Evolutionary conservation across 2,113 vertebrate genomes (phyloP).

Genomic region (Lagopus muta): DNA sequence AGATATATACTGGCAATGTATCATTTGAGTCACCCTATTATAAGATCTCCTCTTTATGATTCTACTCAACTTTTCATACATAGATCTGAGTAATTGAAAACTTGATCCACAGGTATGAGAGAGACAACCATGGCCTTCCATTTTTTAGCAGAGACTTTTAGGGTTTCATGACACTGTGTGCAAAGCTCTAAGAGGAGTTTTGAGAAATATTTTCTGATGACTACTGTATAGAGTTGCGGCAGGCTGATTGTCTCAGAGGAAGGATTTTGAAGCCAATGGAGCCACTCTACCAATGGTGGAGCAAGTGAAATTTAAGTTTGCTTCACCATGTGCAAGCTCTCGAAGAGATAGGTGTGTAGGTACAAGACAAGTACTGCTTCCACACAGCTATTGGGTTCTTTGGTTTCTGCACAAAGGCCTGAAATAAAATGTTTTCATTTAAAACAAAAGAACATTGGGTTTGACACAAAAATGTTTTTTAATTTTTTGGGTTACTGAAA

Average conservation of each 20-base stretch:
- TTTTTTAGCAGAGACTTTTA: neutral
- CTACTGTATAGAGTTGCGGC: neutral
- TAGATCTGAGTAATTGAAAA: neutral
- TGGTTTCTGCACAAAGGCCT: neutral
- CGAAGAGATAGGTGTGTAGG: neutral
- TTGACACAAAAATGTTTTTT: neutral
- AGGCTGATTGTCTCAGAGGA: neutral
- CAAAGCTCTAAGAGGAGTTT: neutral
- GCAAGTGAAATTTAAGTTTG: neutral
- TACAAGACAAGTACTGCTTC: neutral
- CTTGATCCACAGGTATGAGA: neutral
- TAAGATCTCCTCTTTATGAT: neutral
- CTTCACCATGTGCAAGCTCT: neutral
- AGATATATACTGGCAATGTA: neutral
- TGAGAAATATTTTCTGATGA: neutral
- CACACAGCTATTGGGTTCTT: neutral
- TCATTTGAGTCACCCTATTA: neutral
- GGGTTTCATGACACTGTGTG: neutral
- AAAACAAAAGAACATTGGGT: constrained; percentile 3
- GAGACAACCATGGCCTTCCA: neutral
- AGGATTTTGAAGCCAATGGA: neutral
- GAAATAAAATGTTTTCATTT: constrained; percentile 18
- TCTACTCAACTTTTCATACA: neutral
- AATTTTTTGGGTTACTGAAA: constrained; percentile 4
- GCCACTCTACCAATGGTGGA: neutral